Base-by-base conservation (phyloP, 2,797 vertebrate species). In the Scolopax rusticola region DNA sequence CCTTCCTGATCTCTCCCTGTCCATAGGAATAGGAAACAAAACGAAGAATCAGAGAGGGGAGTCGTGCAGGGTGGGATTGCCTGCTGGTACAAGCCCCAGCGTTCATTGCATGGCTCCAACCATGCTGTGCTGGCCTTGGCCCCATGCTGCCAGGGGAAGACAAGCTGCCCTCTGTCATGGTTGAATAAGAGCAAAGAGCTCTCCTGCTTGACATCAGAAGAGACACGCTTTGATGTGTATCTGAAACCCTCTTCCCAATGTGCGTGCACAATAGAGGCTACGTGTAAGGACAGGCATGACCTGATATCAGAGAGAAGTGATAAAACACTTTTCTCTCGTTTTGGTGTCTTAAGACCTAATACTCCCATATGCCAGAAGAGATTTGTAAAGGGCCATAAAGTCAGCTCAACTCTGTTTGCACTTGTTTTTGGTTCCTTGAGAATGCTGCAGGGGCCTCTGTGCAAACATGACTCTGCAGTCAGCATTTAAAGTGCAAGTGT, bases 301-400 rank as follows among this genome's bases (percentile, higher is more conserved):
- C 23, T 0, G 0, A 4, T 81, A 84, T 75, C 77, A 57, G 10
- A 1, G 43, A 91, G 56, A 89, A 64, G 54, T 61, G 94, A 95
- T 84, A 87, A 88, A 93, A 71, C 65, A 54, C 85, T 86, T 85
- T 67, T 19, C 79, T 85, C 84, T 86, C 17, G 0, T 90, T 88
- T 87, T 57, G 65, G 28, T 93, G 68, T 84, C 76, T 78, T 67
- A 91, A 91, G 65, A 10, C 16, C 73, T 94, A 47, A 78, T 87
- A 75, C 45, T 89, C 82, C 68, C 80, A 71, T 81, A 87, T 65
- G 61, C 80, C 87, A 90, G 73, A 36, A 71, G 68, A 88, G 82
- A 93, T 93, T 95, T 96, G 82, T 81, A 91, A 88, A 61, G 79
- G 93, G 73, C 61, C 76, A 47, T 88, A 78, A 93, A 90, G 85